Conservation (phyloP, 2,888 invertebrate species). For the Leptarthrus brevirostris region DNA sequence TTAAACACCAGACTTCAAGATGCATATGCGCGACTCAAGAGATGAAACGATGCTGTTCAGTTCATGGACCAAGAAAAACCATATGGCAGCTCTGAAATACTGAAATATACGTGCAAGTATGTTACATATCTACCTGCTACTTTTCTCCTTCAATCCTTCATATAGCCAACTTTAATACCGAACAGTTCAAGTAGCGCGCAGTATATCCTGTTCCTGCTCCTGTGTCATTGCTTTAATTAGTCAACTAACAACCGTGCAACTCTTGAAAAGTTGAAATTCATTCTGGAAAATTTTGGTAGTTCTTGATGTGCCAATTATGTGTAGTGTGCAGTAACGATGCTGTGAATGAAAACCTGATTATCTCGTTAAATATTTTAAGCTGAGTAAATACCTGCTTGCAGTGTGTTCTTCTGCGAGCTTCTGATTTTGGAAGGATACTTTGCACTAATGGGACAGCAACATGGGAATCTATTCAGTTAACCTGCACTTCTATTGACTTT, state of each 20-base stretch:
- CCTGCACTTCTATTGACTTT: too few species aligned
- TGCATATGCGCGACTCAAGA: slow-evolving; percentile 38
- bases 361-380: slow-evolving; percentile 50
- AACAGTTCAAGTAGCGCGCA: slow-evolving; percentile 25
- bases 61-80: slow-evolving; percentile 37
- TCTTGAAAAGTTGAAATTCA: slow-evolving; percentile 42
- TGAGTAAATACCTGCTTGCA: slow-evolving; percentile 1
- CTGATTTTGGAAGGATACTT: too few species aligned
- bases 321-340: slow-evolving; percentile 3
- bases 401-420: too few species aligned
- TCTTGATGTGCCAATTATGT: slow-evolving; percentile 52
- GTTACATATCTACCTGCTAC: not conserved
- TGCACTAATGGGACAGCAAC: too few species aligned
- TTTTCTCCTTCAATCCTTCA: too few species aligned
- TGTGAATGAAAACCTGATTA: slow-evolving; percentile 53
- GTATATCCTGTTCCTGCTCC: slow-evolving; percentile 20
- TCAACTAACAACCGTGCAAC: slow-evolving; percentile 50
- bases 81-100: slow-evolving; percentile 15
- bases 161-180: slow-evolving; percentile 25
- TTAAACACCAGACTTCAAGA: slow-evolving; percentile 49
- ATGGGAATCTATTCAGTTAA: too few species aligned
- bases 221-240: slow-evolving; percentile 52
- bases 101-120: slow-evolving; percentile 1
- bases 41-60: slow-evolving; percentile 30
- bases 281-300: slow-evolving; percentile 47